Conservation (phyloP, 2,888 invertebrate species). For the Cryptops parisi region DNA sequence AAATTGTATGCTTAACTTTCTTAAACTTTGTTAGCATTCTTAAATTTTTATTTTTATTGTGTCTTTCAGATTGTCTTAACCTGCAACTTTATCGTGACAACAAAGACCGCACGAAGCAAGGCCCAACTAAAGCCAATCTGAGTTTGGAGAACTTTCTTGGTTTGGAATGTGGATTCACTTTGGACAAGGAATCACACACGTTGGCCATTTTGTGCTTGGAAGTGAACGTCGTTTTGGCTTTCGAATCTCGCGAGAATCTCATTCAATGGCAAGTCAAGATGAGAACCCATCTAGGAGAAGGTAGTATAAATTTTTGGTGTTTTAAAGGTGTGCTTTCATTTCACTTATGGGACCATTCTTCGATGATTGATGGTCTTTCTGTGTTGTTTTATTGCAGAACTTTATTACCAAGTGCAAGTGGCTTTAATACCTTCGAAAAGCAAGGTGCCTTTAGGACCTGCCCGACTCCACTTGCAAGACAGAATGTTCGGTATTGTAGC, state of each 20-base stretch:
- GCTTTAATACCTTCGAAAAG: conserved; percentile 60
- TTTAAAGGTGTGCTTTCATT: background rate
- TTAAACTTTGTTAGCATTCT: too few species aligned
- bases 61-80: conserved; percentile 65
- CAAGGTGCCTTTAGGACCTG: conserved; percentile 62
- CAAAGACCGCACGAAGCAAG: conserved; percentile 71
- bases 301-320: conserved; percentile 24
- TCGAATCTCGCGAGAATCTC: conserved; percentile 68
- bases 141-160: conserved; percentile 77
- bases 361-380: too few species aligned
- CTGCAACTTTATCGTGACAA: conserved; percentile 77
- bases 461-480: conserved; percentile 67
- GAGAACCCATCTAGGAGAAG: conserved; percentile 67
- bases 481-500: conserved; percentile 65
- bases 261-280: conserved; percentile 83
- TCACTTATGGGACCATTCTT: too few species aligned
- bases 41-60: too few species aligned
- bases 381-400: conserved; percentile 39
- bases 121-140: conserved; percentile 72
- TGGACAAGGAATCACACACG: conserved; percentile 82
- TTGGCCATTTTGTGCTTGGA: conserved; percentile 80
- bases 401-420: conserved; percentile 65
- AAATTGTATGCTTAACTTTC: too few species aligned
- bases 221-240: conserved; percentile 67
- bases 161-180: conserved; percentile 68